phyloP scores from a whole-genome alignment of 1,140 invertebrate species.

The Druon quercuslanigerum region DNA sequence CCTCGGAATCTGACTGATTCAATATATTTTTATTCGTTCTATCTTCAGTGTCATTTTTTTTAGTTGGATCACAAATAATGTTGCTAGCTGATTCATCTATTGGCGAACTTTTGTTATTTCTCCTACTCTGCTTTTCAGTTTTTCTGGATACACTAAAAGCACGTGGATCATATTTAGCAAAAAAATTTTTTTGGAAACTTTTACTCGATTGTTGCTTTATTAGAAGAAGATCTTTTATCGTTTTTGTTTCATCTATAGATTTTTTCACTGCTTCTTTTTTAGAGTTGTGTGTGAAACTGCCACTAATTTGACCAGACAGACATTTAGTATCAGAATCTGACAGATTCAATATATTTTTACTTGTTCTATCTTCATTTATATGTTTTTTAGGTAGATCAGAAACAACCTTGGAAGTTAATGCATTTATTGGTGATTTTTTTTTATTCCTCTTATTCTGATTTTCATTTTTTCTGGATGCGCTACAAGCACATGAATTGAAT shows the following conservation, averaged over 20 bases:
- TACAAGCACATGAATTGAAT: neutral
- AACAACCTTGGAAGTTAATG: no score
- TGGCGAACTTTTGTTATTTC: neutral
- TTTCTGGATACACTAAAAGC: neutral
- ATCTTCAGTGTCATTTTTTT: no score
- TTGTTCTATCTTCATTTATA: no score
- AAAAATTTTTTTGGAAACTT: neutral
- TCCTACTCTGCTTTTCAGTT: neutral
- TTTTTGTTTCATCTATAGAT: neutral
- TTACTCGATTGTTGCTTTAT: neutral
- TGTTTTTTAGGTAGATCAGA: no score
- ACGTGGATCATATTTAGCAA: neutral
- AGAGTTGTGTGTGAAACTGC: neutral
- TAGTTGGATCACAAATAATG: no score
- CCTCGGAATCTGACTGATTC: neutral
- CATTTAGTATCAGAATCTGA: no score
- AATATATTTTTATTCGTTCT: no score
- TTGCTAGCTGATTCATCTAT: no score
- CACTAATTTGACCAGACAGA: slow-evolving; percentile 2
- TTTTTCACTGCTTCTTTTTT: neutral
- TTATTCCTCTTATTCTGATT: neutral
- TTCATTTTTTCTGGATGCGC: neutral
- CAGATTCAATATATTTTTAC: no score
- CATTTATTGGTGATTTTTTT: neutral
- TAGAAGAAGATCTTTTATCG: neutral